These are phyloP conservation scores for Odocoileus virginianus DNA, from an alignment of 2,113 vertebrate genomes.

Conservation along the genomic window DNA sequence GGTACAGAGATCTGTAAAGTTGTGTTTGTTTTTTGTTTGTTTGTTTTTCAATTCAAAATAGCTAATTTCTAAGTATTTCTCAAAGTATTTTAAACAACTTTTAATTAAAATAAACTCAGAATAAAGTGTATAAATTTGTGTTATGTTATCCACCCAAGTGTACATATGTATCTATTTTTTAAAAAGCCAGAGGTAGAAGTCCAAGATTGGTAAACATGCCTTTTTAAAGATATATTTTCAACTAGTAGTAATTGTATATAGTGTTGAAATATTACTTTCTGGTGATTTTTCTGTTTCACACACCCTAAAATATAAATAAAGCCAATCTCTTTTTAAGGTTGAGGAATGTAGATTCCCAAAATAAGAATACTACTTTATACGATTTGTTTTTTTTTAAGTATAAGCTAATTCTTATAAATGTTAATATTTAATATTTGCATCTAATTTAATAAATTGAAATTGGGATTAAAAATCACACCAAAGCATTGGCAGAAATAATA, in stretches of 20 bases:
- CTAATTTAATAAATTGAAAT: slow-evolving; percentile 65
- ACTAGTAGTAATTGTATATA: slow-evolving; percentile 74
- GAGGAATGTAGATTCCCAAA: slow-evolving; percentile 47
- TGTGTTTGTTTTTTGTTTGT: slow-evolving; percentile 33
- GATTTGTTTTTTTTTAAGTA: slow-evolving; percentile 67
- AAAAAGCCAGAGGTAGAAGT: slow-evolving; percentile 46
- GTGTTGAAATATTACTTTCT: slow-evolving; percentile 75
- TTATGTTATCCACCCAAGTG: slow-evolving; percentile 40
- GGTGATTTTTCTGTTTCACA: slow-evolving; percentile 72
- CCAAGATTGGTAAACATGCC: slow-evolving; percentile 52
- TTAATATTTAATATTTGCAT: slow-evolving; percentile 73
- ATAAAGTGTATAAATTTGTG: slow-evolving; percentile 55
- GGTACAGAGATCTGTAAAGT: slow-evolving; percentile 60
- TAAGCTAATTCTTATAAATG: slow-evolving; percentile 64
- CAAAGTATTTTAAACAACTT: slow-evolving; percentile 60
- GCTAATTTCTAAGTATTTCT: slow-evolving; percentile 62
- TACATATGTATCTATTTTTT: slow-evolving; percentile 69
- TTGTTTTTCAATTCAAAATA: slow-evolving; percentile 62
- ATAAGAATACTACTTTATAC: slow-evolving; percentile 63
- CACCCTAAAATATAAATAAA: slow-evolving; percentile 23
- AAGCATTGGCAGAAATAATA: slow-evolving; percentile 66
- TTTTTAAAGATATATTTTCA: slow-evolving; percentile 67
- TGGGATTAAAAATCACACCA: slow-evolving; percentile 71
- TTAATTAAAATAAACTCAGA: slow-evolving; percentile 66
- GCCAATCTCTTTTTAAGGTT: slow-evolving; percentile 50